Conservation (phyloP, 1,140 invertebrate genomes). For the Drosophila pachea region DNA sequence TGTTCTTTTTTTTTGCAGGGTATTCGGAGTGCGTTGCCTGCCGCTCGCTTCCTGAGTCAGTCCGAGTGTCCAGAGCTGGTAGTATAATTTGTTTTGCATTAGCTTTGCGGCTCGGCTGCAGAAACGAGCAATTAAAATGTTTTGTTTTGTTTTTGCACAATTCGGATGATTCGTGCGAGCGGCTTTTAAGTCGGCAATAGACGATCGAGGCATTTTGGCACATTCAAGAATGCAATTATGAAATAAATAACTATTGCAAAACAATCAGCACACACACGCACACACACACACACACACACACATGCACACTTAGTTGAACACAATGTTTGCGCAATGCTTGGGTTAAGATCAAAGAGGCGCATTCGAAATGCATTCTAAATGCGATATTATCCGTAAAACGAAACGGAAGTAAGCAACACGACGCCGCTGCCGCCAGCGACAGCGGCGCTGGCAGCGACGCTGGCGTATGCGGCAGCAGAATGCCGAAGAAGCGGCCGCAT, state of each 20-base stretch:
- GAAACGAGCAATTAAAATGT: slow-evolving; percentile 44
- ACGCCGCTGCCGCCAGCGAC: slow-evolving; percentile 23
- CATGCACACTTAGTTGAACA: not conserved
- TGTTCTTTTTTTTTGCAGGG: not conserved
- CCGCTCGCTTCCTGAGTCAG: not conserved
- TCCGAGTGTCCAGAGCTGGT: not conserved
- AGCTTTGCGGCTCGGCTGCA: not conserved
- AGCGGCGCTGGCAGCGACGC: slow-evolving; percentile 7
- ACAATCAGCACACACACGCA: not conserved
- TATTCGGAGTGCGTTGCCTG: slow-evolving; percentile 2
- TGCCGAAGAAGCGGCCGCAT: not conserved
- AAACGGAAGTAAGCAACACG: slow-evolving; percentile 38
- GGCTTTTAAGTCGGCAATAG: not conserved
- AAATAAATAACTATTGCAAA: slow-evolving; percentile 13
- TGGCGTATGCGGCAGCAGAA: not conserved
- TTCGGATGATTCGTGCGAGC: slow-evolving; percentile 9
- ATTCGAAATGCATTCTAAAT: slow-evolving; percentile 59
- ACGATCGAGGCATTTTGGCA: not conserved
- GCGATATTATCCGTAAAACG: slow-evolving; percentile 46
- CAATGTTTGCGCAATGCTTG: slow-evolving; percentile 14
- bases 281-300: not conserved
- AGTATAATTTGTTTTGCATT: slow-evolving; percentile 2
- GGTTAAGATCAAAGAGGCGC: slow-evolving; percentile 49
- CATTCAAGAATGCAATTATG: slow-evolving; percentile 22
- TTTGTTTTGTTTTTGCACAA: slow-evolving; percentile 25